These are phyloP conservation scores for Cephus pygmeus DNA, from an alignment of 2,888 invertebrate species.

Conservation along the genomic window DNA sequence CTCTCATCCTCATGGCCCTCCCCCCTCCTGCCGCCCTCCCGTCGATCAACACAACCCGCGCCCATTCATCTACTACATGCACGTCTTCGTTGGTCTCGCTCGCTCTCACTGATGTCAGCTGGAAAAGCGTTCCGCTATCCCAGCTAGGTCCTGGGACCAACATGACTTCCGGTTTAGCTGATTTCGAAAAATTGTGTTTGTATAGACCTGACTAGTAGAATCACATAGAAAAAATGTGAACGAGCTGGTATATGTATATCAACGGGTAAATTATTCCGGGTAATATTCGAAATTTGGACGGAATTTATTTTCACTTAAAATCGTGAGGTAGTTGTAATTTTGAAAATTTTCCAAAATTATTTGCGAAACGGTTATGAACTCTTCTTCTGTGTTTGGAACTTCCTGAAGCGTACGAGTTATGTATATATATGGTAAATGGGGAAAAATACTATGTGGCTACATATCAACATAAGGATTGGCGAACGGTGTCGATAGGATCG, in stretches of 20 bases:
- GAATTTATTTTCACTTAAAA: background rate
- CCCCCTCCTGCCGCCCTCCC: too few relatives aligned
- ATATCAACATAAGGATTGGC: slow-evolving; percentile 52
- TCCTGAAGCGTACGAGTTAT: background rate
- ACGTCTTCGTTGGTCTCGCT: too few relatives aligned
- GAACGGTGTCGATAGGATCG: slow-evolving; percentile 56
- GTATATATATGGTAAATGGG: slow-evolving; percentile 30
- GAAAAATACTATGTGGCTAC: slow-evolving; percentile 53
- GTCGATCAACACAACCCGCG: too few relatives aligned
- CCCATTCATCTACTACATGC: too few relatives aligned
- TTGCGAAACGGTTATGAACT: background rate
- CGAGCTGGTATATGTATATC: background rate
- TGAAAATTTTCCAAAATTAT: background rate
- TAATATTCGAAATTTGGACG: background rate
- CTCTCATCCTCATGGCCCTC: background rate
- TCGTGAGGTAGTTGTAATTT: background rate
- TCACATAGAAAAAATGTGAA: background rate
- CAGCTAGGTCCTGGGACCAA: background rate
- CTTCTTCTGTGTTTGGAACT: background rate
- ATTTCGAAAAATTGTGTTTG: background rate
- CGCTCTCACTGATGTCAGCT: too few relatives aligned
- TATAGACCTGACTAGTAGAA: background rate
- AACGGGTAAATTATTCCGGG: background rate
- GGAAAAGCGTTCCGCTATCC: background rate
- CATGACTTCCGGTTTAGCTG: background rate